Conservation (phyloP, 35 echinoderm and acorn worm species). For the Lytechinus variegatus region DNA sequence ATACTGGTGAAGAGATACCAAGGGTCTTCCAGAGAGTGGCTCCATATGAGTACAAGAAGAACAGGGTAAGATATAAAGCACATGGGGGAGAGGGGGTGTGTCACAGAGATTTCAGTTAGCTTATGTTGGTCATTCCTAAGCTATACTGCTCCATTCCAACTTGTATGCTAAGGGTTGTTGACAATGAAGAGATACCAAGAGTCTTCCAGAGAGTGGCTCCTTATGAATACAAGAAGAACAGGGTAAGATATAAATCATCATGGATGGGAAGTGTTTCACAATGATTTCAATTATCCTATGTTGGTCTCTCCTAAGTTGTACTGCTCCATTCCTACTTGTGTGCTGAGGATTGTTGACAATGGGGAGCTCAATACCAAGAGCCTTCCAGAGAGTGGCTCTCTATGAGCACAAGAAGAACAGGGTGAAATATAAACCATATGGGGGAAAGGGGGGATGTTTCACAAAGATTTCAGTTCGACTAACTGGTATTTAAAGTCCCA, state of each 20-base stretch:
- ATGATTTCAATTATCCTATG: conserved; percentile 49
- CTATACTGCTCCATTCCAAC: conserved; percentile 91
- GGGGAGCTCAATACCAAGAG: conserved; percentile 72
- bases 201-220: conserved; percentile 96
- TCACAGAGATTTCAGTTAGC: conserved; percentile 15
- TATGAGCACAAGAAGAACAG: conserved; percentile 81
- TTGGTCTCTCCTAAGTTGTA: conserved; percentile 90
- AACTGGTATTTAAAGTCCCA: too few species aligned
- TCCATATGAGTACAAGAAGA: conserved; percentile 91
- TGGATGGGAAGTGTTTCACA: too few species aligned
- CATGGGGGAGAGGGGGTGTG: too few species aligned
- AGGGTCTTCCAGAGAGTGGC: conserved; percentile 96
- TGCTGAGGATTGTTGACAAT: conserved; percentile 92
- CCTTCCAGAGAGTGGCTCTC: conserved; percentile 76
- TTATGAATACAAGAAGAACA: conserved; percentile 91
- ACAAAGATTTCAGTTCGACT: too few species aligned
- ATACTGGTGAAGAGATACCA: conserved; percentile 95
- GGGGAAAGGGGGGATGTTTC: too few species aligned
- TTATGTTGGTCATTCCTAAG: conserved; percentile 89
- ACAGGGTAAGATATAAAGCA: conserved; percentile 67
- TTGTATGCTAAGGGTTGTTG: conserved; percentile 91
- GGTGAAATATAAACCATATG: conserved; percentile 58
- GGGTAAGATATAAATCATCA: conserved; percentile 52
- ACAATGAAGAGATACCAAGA: conserved; percentile 96
- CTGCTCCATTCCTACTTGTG: conserved; percentile 90